Percentiles rank a stretch among this genome's conserved stretches.
Conservation (phyloP, 2,888 invertebrate species). For the Terebella lapidaria region DNA sequence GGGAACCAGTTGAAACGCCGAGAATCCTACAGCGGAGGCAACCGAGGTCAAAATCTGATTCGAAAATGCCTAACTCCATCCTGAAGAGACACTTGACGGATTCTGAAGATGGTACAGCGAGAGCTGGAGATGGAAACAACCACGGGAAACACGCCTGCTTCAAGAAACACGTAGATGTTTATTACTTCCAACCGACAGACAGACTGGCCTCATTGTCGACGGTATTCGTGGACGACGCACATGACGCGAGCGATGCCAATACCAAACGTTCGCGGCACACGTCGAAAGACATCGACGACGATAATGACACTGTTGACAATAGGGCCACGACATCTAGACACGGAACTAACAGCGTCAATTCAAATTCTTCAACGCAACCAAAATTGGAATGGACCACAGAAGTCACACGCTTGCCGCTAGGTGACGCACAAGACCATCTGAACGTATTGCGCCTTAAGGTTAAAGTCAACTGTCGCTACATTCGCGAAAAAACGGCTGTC, state of each 20-base stretch:
- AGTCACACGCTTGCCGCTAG: neutral
- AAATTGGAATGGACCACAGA: neutral
- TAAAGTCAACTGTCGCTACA: neutral
- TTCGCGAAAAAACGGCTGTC: neutral
- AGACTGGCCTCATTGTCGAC: neutral
- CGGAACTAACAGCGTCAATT: too few species aligned
- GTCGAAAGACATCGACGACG: neutral
- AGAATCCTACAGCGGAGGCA: too few species aligned
- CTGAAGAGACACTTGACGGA: too few species aligned
- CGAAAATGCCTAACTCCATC: too few species aligned
- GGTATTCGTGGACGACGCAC: neutral
- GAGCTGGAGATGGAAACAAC: too few species aligned
- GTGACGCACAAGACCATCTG: neutral
- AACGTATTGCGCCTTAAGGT: neutral
- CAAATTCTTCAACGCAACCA: too few species aligned
- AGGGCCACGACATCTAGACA: neutral
- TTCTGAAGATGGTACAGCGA: too few species aligned
- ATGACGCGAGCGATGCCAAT: neutral
- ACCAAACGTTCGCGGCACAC: neutral
- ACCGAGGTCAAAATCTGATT: too few species aligned
- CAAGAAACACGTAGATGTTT: neutral
- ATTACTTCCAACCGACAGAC: slow-evolving; percentile 1
- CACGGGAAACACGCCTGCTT: neutral
- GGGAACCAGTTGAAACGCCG: too few species aligned
- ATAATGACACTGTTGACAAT: neutral